Percentiles rank a stretch among this genome's conserved stretches.
These are phyloP conservation scores for Eriosoma lanigerum DNA, from an alignment of 1,140 invertebrate genomes.

Conservation along the genomic window DNA sequence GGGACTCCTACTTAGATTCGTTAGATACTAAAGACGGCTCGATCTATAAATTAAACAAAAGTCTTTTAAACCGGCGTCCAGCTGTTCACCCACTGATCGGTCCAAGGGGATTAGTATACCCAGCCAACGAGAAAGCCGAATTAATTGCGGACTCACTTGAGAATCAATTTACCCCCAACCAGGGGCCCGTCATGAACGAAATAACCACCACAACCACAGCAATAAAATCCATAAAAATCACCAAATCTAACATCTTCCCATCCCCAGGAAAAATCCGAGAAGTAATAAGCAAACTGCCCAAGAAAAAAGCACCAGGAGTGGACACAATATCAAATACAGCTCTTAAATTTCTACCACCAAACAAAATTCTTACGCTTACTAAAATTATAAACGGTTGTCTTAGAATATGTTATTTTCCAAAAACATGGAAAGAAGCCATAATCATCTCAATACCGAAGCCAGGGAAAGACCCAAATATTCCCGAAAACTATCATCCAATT, in stretches of 20 bases:
- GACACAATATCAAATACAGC: not conserved
- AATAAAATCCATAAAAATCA: not conserved
- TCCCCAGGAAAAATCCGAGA: not conserved
- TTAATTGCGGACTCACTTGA: not conserved
- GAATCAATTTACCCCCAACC: not conserved
- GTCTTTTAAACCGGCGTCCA: not conserved
- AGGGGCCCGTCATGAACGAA: not conserved
- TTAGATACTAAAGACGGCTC: not conserved
- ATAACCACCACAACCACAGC: no score
- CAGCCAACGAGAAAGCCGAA: not conserved
- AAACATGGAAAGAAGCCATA: not conserved
- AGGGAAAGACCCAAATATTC: not conserved
- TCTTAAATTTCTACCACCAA: not conserved
- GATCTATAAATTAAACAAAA: not conserved
- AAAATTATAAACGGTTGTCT: conserved; percentile 2
- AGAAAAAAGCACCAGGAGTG: not conserved
- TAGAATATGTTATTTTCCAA: not conserved
- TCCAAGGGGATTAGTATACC: not conserved
- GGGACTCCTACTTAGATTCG: not conserved
- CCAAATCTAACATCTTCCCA: not conserved
- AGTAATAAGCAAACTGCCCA: not conserved
- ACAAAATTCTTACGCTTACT: not conserved
- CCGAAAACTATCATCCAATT: not conserved
- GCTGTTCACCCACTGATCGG: not conserved
- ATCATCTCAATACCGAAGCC: not conserved